These are phyloP conservation scores for Trichogramma dendrolimi DNA, from an alignment of 2,888 invertebrate species.

Conservation along the genomic window DNA sequence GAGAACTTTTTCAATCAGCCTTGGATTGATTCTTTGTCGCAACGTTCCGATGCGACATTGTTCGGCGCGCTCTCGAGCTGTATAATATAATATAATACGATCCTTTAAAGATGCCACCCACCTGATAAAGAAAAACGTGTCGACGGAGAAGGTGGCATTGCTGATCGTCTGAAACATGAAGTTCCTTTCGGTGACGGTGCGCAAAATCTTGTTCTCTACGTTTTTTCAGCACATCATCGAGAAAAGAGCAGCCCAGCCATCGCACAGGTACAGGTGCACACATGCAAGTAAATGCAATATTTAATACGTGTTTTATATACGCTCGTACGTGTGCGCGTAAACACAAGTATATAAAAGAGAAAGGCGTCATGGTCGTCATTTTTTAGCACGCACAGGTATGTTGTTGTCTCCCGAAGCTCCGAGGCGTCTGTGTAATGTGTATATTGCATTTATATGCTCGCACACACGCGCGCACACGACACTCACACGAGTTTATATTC, in stretches of 20 bases:
- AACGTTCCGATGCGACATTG: too few relatives aligned
- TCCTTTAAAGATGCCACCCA: conserved; percentile 40
- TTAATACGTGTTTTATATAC: too few relatives aligned
- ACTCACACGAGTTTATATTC: too few relatives aligned
- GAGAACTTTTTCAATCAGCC: too few relatives aligned
- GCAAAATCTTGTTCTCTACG: conserved; percentile 72
- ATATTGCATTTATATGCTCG: too few relatives aligned
- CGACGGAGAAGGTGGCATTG: conserved; percentile 81
- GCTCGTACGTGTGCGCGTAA: not conserved
- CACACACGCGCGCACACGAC: too few relatives aligned
- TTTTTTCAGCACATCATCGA: conserved; percentile 51
- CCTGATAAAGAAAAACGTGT: conserved; percentile 84
- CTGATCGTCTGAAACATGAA: conserved; percentile 78
- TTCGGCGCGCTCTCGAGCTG: too few relatives aligned
- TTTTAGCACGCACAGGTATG: too few relatives aligned
- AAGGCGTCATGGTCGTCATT: conserved; percentile 21
- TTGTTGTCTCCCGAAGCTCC: too few relatives aligned
- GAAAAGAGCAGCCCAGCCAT: conserved; percentile 32
- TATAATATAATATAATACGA: too few relatives aligned
- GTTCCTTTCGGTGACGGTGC: conserved; percentile 70
- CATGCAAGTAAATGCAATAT: conserved; percentile 3
- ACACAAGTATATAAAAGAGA: conserved; percentile 23
- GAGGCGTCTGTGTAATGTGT: too few relatives aligned
- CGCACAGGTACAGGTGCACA: conserved; percentile 29
- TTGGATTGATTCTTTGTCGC: too few relatives aligned